Base-by-base conservation (phyloP, 2,113 vertebrate genomes). In the Australoheros scitulus region DNA sequence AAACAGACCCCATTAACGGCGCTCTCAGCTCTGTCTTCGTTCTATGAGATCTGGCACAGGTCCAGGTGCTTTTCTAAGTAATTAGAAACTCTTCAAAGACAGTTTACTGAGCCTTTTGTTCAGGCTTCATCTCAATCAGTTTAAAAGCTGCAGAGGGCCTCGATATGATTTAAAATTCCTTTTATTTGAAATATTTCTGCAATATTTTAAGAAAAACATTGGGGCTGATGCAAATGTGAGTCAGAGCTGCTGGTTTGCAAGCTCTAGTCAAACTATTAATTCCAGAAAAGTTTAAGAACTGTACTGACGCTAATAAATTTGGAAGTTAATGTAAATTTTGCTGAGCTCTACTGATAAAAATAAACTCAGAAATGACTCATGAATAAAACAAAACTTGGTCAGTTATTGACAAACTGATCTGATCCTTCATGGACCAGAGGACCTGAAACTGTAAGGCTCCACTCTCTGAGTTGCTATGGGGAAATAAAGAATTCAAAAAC, bases 401-500 rank as follows among this genome's bases (percentile, higher is more conserved):
- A 43, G 60, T 18, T 14, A 32, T 36, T 47, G n/a, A 56, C 26
- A 41, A 55, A 36, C 55, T 77, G 70, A 59, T 26, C 70, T 57
- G 79, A 82, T 36, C 61, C 50, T 47, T 34, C 32, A 5, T n/a
- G 52, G 61, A 38, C 36, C 15, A 47, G 65, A 77, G 60, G 75
- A 80, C 26, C 13, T 61, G 77, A 36, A 83, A 29, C 78, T 65
- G 77, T 80, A 78, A 89, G 57, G 65, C 80, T 92, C 80, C 78
- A 58, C 84, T 92, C 88, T 91, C 80, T 34, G 76, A 88, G 91
- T 88, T 79, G 86, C 87, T 90, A 77, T 81, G 88, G 91, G 87
- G 85, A 89, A 50, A 61, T 83, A 90, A 94, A 72, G 93, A 95
- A 94, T 95, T 94, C 92, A 94, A 92, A 91, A 96, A 96, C 96